Base-by-base conservation (phyloP, 64 coral and sea anemone genomes). In the Dendronephthya gigantea region DNA sequence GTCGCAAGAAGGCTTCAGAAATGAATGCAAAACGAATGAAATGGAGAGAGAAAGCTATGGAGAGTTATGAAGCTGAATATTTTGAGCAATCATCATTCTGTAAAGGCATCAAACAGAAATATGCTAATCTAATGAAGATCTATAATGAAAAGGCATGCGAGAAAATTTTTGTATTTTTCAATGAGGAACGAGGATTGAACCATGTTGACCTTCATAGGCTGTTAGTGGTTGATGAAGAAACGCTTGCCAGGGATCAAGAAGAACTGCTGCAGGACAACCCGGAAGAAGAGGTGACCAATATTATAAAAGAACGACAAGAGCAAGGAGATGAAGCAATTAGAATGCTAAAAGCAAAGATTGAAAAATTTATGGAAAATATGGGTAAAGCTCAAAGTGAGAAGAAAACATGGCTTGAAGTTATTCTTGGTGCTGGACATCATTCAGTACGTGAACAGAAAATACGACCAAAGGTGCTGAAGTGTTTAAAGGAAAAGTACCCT, bases 331-430 rank as follows among this genome's bases (percentile, higher is more conserved):
- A 62, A 62, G 55, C 55, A 62, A 62, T 62, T 5, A 62, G 55
- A 62, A 62, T n/a, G 25, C 55, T 62, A 23, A 27, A 62, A 19
- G 5, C 7, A 19, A 62, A 27, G 55, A 62, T 62, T 62, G 55
- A 17, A 23, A 5, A 62, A 62, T 62, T 62, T 1, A n/a, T 27
- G 25, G 55, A 22, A 62, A 62, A n/a, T 27, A 62, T 62, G 55
- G 55, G 6, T 22, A 62, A 9, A 62, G 55, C 55, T 23, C 55
- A n/a, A 62, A 16, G 4, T 23, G 55, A 62, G 25, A 62, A 62
- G 55, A 62, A 62, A 62, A 62, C 55, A 62, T 62, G 55, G 55
- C 55, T 62, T 62, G 55, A 62, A 62, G 55, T 62, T 62, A 62
- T 62, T 62, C 17, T 62, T 62, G 55, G 55, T 62, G 55, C 55